These are phyloP conservation scores for Trinectes maculatus DNA, from an alignment of 2,113 vertebrate genomes.

Conservation along the genomic window DNA sequence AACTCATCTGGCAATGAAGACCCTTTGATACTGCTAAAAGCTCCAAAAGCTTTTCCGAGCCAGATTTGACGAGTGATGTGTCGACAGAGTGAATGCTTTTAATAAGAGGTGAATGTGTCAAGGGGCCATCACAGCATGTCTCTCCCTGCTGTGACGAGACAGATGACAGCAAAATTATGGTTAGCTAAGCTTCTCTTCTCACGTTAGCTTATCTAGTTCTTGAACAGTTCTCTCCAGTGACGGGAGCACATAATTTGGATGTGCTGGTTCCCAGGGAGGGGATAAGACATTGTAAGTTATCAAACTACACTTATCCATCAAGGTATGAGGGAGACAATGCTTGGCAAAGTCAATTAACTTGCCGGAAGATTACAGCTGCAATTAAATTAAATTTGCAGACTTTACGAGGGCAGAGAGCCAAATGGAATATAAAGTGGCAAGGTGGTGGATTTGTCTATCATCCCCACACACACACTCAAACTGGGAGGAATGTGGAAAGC, in stretches of 20 bases:
- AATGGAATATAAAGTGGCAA: constrained; percentile 72
- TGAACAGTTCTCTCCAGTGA: constrained; percentile 19
- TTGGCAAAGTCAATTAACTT: constrained; percentile 80
- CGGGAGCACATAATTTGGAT: constrained; percentile 23
- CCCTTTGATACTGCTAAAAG: background rate
- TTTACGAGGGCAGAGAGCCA: constrained; percentile 64
- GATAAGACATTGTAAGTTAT: constrained; percentile 52
- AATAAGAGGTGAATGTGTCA: constrained; percentile 24
- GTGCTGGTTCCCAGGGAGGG: constrained; percentile 14
- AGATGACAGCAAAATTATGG: constrained; percentile 33
- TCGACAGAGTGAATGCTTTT: constrained; percentile 27
- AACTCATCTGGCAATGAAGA: background rate
- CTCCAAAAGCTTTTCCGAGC: constrained; percentile 5
- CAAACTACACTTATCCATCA: constrained; percentile 51
- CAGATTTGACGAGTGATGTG: constrained; percentile 27
- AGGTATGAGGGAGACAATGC: constrained; percentile 68
- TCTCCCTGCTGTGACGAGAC: constrained; percentile 28
- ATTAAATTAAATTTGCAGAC: constrained; percentile 81
- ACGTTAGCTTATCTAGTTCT: constrained; percentile 10
- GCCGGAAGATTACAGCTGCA: constrained; percentile 75
- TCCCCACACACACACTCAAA: constrained; percentile 27
- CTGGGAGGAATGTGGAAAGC: constrained; percentile 29
- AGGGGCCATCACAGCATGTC: constrained; percentile 9
- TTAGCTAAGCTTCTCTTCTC: constrained; percentile 32
- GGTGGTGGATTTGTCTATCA: constrained; percentile 60